Conservation (phyloP, 2,113 vertebrate genomes). For the Crotophaga sulcirostris region DNA sequence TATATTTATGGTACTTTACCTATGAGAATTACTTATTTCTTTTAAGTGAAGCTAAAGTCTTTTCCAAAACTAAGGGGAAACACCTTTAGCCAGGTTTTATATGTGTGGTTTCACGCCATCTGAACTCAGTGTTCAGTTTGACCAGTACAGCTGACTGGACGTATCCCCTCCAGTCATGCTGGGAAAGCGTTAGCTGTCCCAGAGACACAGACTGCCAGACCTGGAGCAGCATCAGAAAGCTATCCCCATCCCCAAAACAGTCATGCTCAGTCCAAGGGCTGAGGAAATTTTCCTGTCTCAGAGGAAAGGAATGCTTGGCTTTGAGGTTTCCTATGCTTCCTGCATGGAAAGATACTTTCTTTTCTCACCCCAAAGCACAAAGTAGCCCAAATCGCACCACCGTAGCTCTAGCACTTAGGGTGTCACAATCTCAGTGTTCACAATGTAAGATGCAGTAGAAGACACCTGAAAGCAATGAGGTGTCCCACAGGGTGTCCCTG, state of each 20-base stretch:
- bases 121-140: not conserved
- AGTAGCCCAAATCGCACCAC: not conserved
- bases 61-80: not conserved
- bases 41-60: not conserved
- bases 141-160: not conserved
- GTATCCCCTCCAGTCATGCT: not conserved
- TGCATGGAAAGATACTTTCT: not conserved
- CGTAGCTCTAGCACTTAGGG: not conserved
- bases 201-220: not conserved
- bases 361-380: not conserved
- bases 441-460: not conserved
- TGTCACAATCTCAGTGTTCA: not conserved
- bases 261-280: not conserved
- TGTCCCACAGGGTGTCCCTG: not conserved
- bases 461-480: not conserved
- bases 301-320: not conserved
- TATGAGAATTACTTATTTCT: not conserved
- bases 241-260: not conserved
- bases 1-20: not conserved
- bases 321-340: not conserved
- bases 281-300: not conserved
- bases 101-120: fast-evolving
- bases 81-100: fast-evolving
- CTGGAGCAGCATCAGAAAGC: not conserved
- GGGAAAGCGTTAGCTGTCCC: not conserved